Conservation (phyloP, 2,797 vertebrate genomes). For the Sebastes oblongus region DNA sequence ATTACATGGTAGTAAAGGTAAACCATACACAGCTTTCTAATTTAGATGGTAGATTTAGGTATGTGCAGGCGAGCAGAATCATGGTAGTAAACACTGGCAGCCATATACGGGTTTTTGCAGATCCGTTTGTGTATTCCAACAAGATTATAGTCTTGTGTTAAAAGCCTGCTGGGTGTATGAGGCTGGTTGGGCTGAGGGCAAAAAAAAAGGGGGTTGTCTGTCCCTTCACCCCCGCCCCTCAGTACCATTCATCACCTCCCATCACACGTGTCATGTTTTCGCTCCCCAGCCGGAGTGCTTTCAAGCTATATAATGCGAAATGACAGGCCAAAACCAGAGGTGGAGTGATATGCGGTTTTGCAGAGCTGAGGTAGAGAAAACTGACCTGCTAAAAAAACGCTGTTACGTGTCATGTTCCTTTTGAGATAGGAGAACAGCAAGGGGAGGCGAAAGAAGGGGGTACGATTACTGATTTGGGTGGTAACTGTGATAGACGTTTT, state of each 20-base stretch:
- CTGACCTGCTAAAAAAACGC: constrained; percentile 33
- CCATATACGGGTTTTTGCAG: constrained; percentile 4
- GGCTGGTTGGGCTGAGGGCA: background rate
- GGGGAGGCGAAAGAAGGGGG: background rate
- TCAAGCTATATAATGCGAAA: constrained; percentile 72
- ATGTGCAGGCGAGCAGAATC: constrained; percentile 6
- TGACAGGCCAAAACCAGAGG: constrained; percentile 66
- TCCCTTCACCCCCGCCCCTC: background rate
- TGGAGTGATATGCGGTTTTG: constrained; percentile 58
- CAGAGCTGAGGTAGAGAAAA: constrained; percentile 48
- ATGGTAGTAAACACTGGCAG: constrained; percentile 17
- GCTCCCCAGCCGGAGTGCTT: constrained; percentile 58
- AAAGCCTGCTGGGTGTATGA: constrained; percentile 32
- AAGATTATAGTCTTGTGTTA: constrained; percentile 27
- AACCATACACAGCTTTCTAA: background rate
- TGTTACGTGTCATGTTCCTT: constrained; percentile 59
- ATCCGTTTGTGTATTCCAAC: constrained; percentile 8
- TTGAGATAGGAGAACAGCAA: constrained; percentile 32
- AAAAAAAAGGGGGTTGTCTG: constrained; percentile 14
- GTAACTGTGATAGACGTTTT: constrained; percentile 19
- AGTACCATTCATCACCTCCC: constrained; percentile 50
- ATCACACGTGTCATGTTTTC: constrained; percentile 57
- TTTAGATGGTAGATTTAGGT: background rate
- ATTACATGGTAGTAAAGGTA: constrained; percentile 28
- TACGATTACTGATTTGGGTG: constrained; percentile 1